Evolutionary conservation across 2,888 invertebrate species (phyloP), one percentile per base, ranked within the genome.

Genomic region (Eupithecia subfuscata): DNA sequence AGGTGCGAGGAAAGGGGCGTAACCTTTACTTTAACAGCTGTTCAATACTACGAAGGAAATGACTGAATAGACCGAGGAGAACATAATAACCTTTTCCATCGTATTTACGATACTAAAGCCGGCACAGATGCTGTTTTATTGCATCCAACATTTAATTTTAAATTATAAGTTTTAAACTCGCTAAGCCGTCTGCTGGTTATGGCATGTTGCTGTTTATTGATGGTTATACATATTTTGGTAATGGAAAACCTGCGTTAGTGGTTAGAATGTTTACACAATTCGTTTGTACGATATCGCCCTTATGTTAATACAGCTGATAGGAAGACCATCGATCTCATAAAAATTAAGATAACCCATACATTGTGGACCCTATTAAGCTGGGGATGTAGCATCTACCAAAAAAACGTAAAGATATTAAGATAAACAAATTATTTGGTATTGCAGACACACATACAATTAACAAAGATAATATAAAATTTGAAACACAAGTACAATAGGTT

Each of bases 1-100:
- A 94, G 94, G 94, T 95, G 94, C 90, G 86, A 87, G 88, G 88
- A 89, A 88, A 86, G 88, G 89, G 92, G 92, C 89, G 92, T 93
- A 90, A 91, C 92, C 91, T 92, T 92, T 90, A 84, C 82, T 64
- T 68, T 30, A 90, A 91, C 94, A 95, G 93, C 94, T 94, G 94
- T 89, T 91, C 86, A 79, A 84, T 85, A 81, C 87, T 85, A 87
- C 84, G 85, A 83, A 90, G 90, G 90, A 91, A 93, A 91, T 88
- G 84, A 83, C 87, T 87, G 84, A 85, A 88, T 87, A 86, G 82
- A 84, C n/a, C n/a, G n/a, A n/a, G n/a, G n/a, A n/a, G 84, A 87
- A 83, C 81, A 86, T 78, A 79, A 79, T 75, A 40, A 80, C 83
- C 67, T 74, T 73, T 69, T 60, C 30, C 68, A 70, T 60, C 71